These are phyloP conservation scores for Muscina levida DNA, from an alignment of 2,888 invertebrate genomes.

Conservation along the genomic window DNA sequence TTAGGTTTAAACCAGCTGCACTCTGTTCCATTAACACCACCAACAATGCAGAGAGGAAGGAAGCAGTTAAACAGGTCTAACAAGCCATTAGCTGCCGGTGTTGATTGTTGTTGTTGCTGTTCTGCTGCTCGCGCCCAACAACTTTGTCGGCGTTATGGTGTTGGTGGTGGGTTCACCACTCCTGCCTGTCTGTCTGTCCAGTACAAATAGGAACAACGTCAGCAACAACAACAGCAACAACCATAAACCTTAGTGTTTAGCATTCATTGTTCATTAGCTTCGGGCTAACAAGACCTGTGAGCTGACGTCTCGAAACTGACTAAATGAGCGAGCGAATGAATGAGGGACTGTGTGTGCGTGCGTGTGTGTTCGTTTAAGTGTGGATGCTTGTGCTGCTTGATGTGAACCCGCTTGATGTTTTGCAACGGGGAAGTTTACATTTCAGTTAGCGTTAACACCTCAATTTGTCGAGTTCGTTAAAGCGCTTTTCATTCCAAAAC, in stretches of 20 bases:
- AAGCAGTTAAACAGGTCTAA: constrained; percentile 71
- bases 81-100: constrained; percentile 63
- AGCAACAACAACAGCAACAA: not conserved
- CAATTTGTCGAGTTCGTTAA: constrained; percentile 75
- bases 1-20: constrained; percentile 71
- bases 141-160: constrained; percentile 10
- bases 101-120: constrained; percentile 30
- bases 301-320: constrained; percentile 60
- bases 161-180: constrained; percentile 42
- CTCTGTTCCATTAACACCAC: constrained; percentile 66
- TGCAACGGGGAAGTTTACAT: constrained; percentile 70
- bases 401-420: constrained; percentile 52
- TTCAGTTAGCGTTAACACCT: constrained; percentile 75
- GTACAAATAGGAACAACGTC: not conserved
- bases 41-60: constrained; percentile 71
- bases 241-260: not conserved
- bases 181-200: no score
- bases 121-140: constrained; percentile 21
- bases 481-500: constrained; percentile 59
- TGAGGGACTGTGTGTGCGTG: constrained; percentile 68
- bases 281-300: constrained; percentile 33
- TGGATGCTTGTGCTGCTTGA: constrained; percentile 39
- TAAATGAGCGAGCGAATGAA: no score
- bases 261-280: constrained; percentile 33
- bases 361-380: constrained; percentile 59